Percentiles rank a stretch among this genome's conserved stretches.
phyloP scores from a whole-genome alignment of 2,797 vertebrate genomes.

The Todus mexicanus region DNA sequence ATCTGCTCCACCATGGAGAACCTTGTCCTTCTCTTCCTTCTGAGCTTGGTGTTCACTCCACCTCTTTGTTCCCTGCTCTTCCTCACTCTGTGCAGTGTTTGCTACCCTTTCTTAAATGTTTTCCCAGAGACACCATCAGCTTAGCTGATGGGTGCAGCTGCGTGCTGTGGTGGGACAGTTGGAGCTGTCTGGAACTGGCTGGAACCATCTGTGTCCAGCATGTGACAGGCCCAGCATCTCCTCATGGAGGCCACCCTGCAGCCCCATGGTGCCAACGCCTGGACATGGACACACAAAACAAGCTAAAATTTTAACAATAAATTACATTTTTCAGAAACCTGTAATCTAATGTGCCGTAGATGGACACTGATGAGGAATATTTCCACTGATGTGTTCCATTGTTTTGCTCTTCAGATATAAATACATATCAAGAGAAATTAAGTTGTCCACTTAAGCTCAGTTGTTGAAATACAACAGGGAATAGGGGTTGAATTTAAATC shows the following conservation, averaged over 20 bases:
- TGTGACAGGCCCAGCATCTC: neutral
- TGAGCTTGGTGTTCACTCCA: neutral
- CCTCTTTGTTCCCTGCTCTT: neutral
- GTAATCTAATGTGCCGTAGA: neutral
- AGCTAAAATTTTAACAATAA: neutral
- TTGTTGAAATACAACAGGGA: conserved; percentile 2
- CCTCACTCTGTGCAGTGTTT: neutral
- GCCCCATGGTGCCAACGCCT: no score
- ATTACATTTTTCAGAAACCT: neutral
- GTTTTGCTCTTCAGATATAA: conserved; percentile 11
- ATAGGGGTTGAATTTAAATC: conserved; percentile 21
- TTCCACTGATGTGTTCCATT: neutral
- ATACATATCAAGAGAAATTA: conserved; percentile 33
- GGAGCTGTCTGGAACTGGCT: neutral
- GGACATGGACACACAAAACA: neutral
- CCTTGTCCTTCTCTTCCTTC: neutral
- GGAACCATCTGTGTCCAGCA: neutral
- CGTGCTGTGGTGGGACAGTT: neutral
- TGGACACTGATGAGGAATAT: neutral
- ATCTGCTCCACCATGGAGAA: neutral
- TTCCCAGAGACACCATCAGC: neutral
- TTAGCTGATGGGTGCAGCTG: neutral
- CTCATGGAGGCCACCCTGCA: neutral
- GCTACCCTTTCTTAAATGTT: neutral
- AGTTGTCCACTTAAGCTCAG: conserved; percentile 14